Conservation (phyloP, 2,797 vertebrate species). For the Tolypeutes matacus region DNA sequence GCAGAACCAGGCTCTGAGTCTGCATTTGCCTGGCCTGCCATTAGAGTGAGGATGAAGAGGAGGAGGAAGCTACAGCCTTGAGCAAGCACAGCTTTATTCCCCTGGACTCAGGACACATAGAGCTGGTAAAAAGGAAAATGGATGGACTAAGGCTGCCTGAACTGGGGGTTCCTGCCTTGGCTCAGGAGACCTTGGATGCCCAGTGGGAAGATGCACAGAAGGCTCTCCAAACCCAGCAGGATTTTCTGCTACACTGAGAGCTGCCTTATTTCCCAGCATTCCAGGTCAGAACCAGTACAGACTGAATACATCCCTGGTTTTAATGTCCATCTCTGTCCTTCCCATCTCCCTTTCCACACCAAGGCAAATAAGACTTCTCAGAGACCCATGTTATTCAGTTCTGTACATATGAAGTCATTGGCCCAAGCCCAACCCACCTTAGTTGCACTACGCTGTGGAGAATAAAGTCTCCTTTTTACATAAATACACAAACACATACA, state of each 20-base stretch:
- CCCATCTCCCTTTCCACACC: slow-evolving; percentile 29
- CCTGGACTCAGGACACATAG: slow-evolving; percentile 97
- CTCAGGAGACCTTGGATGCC: slow-evolving; percentile 95
- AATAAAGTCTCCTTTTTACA: too few relatives aligned
- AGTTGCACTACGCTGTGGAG: too few relatives aligned
- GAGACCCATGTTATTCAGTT: slow-evolving; percentile 68
- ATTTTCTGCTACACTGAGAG: slow-evolving; percentile 21
- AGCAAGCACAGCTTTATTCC: slow-evolving; percentile 93
- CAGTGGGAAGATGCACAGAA: slow-evolving; percentile 94
- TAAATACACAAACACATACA: too few relatives aligned
- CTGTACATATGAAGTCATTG: too few relatives aligned
- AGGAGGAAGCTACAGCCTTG: slow-evolving; percentile 87
- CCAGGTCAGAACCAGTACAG: slow-evolving; percentile 59
- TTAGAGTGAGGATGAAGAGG: slow-evolving; percentile 93
- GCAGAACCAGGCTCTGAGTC: slow-evolving; percentile 94
- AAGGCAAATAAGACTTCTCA: slow-evolving; percentile 85
- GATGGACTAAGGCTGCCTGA: slow-evolving; percentile 93
- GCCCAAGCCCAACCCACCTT: too few relatives aligned
- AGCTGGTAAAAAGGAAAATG: slow-evolving; percentile 98
- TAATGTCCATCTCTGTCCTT: not conserved
- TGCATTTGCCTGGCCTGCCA: slow-evolving; percentile 94
- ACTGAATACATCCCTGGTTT: slow-evolving; percentile 24
- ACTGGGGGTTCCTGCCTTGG: slow-evolving; percentile 94
- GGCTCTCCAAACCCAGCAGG: slow-evolving; percentile 92
- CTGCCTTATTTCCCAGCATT: slow-evolving; percentile 48